Conservation (phyloP, 53 echinoderm and acorn worm species). For the Stichopus horrens region DNA sequence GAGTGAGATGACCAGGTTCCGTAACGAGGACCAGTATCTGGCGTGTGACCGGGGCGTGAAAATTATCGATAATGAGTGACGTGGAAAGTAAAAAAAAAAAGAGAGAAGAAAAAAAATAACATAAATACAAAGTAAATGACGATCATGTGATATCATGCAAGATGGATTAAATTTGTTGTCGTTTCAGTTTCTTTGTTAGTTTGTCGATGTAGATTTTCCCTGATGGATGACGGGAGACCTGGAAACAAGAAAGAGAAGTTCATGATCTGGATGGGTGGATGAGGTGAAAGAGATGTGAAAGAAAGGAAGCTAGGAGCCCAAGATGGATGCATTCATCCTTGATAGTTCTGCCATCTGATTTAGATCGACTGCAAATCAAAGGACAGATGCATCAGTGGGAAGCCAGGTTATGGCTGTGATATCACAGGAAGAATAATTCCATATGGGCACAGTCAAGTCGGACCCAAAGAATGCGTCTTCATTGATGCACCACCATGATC, state of each 20-base stretch:
- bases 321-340: too few relatives aligned
- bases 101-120: conserved; percentile 36
- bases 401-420: too few relatives aligned
- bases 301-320: not conserved
- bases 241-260: conserved; percentile 6
- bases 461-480: too few relatives aligned
- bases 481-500: too few relatives aligned
- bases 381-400: too few relatives aligned
- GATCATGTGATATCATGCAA: conserved; percentile 28
- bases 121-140: conserved; percentile 15
- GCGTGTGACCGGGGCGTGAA: not conserved
- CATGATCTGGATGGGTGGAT: not conserved
- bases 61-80: conserved; percentile 23
- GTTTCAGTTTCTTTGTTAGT: not conserved
- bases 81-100: conserved; percentile 8
- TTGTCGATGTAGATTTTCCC: not conserved
- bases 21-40: conserved; percentile 97
- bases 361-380: too few relatives aligned
- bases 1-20: conserved; percentile 95
- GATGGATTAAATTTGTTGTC: not conserved
- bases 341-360: too few relatives aligned
- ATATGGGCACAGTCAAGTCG: too few relatives aligned
- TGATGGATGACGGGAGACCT: not conserved
- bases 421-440: too few relatives aligned
- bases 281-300: not conserved